These are phyloP conservation scores for Acanthoscelides obtectus DNA, from an alignment of 2,888 invertebrate species.

Conservation along the genomic window DNA sequence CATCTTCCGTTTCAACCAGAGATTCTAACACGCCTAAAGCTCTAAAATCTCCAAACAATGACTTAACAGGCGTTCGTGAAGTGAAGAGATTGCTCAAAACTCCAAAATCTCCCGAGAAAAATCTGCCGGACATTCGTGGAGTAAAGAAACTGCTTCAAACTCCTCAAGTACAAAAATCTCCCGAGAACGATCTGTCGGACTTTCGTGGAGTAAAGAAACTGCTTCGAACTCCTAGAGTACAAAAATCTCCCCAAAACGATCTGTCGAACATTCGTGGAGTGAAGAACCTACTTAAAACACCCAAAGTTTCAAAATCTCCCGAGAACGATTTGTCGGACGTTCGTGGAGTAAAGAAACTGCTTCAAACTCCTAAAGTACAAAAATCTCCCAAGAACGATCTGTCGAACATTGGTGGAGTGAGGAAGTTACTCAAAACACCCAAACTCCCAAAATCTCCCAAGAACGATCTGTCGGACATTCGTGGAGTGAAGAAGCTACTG, in stretches of 20 bases:
- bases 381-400: slow-evolving; percentile 30
- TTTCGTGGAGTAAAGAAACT: not conserved
- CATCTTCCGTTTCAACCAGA: no score
- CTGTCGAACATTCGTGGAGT: slow-evolving; percentile 23
- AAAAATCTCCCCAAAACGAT: slow-evolving; percentile 12
- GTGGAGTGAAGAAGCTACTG: slow-evolving; percentile 18
- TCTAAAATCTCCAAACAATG: no score
- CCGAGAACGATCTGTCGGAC: slow-evolving; percentile 7
- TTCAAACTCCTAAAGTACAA: slow-evolving; percentile 20
- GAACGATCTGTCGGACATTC: slow-evolving; percentile 22
- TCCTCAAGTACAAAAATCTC: slow-evolving; percentile 1
- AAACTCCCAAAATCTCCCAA: slow-evolving; percentile 18
- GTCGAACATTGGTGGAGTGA: slow-evolving; percentile 26
- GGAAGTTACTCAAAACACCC: slow-evolving; percentile 27
- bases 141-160: slow-evolving; percentile 3
- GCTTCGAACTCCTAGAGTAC: not conserved
- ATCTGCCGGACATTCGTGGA: not conserved
- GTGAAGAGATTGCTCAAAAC: no score
- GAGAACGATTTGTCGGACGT: slow-evolving; percentile 17
- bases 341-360: slow-evolving; percentile 15
- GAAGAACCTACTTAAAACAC: slow-evolving; percentile 19
- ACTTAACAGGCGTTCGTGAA: no score
- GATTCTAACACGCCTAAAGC: no score
- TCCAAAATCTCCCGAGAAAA: slow-evolving; percentile 1
- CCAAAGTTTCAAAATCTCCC: slow-evolving; percentile 17